Base-by-base conservation (phyloP, 2,888 invertebrate species). In the Thereva unica region DNA sequence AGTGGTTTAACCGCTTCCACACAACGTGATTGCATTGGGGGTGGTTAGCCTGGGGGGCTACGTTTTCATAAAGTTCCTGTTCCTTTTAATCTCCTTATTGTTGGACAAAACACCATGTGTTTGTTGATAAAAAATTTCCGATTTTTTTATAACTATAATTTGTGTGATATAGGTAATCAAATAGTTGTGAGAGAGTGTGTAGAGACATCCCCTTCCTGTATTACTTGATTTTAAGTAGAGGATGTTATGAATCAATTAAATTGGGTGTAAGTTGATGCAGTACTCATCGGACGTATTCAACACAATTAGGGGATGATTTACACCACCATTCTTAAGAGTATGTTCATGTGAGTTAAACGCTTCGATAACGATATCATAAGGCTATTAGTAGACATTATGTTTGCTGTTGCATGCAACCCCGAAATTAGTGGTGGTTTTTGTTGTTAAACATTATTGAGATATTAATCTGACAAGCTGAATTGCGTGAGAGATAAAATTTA, bases 111-210 rank as follows among this genome's bases (percentile, higher is more conserved):
- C 64, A 64, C 64, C 66, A 63, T 68, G 63, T 50, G 23, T 23
- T 23, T 66, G 41, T 34, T 56, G 41, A 66, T 42, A 54, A 53
- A 61, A 63, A 59, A 47, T 59, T 59, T 59, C 59, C 47, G 59
- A 59, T 47, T 59, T 59, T 59, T 59, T 59, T 47, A 23, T 23
- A 23, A 23, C 23, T 23, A 23, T 23, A 34, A 42, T 41, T 59
- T 59, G 59, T 61, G 44, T 66, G 1, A 23, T 23, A 23, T n/a
- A 23, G 23, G 68, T 68, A 68, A 68, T 64, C 66, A 49, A 68
- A 68, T 68, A 68, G 66, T 66, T 66, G 68, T 68, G 68, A 63
- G 68, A 68, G 57, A n/a, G n/a, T n/a, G n/a, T n/a, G n/a, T 23
- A 23, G 34, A 65, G 49, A 45, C 53, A 55, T 61, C 53, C 45